These are phyloP conservation scores for Diplazon laetatorius DNA, from an alignment of 2,888 invertebrate species.

Conservation along the genomic window DNA sequence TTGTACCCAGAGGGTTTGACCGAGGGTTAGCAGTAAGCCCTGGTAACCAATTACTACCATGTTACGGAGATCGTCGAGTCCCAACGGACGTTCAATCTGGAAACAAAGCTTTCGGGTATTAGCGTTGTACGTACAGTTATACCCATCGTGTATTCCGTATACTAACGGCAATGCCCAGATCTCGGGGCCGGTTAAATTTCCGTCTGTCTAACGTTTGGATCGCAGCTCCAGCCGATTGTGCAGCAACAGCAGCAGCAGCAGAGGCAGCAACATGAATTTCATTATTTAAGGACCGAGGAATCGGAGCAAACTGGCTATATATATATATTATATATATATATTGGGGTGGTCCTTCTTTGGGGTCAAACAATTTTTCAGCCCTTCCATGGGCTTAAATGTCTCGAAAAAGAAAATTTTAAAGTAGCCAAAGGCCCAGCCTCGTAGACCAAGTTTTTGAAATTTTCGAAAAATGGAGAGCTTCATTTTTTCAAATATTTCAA, in stretches of 20 bases:
- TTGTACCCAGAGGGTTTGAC: constrained; percentile 26
- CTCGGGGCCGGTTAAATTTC: constrained; percentile 40
- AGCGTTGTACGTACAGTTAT: constrained; percentile 18
- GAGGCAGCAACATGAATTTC: neutral
- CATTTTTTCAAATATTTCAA: too few species aligned
- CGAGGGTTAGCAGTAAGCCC: constrained; percentile 24
- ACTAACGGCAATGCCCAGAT: constrained; percentile 33
- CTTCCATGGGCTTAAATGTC: too few species aligned
- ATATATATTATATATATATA: too few species aligned
- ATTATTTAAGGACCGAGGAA: too few species aligned
- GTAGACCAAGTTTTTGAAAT: too few species aligned
- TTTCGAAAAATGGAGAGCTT: too few species aligned
- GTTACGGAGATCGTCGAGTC: constrained; percentile 42
- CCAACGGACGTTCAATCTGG: constrained; percentile 31
- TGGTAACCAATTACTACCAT: constrained; percentile 48
- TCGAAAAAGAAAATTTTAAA: too few species aligned
- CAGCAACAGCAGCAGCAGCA: neutral
- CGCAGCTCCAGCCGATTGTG: neutral
- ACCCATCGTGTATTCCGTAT: constrained; percentile 5
- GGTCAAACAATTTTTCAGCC: too few species aligned
- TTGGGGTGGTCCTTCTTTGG: too few species aligned
- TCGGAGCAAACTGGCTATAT: too few species aligned
- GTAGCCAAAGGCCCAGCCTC: too few species aligned
- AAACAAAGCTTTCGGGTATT: constrained; percentile 47
- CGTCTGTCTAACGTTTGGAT: neutral